A percentile compares a stretch with the other conserved stretches of the same genome.
phyloP scores from a whole-genome alignment of 23 tunicate species.

The Botrylloides violaceus region DNA sequence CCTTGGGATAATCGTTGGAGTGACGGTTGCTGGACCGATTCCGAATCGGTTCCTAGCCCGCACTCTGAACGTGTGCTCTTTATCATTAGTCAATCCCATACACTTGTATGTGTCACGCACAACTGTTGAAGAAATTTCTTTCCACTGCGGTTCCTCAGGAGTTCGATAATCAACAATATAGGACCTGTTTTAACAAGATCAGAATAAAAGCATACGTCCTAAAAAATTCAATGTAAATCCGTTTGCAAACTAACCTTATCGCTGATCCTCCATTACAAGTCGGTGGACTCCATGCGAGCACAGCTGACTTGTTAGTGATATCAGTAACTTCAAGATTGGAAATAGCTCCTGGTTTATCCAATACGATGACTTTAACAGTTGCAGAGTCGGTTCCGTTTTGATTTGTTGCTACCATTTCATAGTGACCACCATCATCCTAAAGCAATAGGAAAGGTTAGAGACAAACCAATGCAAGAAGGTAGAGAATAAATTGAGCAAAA shows the following conservation, averaged over 20 bases:
- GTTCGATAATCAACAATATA: slow-evolving; percentile 84
- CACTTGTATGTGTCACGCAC: slow-evolving; percentile 80
- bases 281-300: slow-evolving; percentile 74
- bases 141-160: slow-evolving; percentile 83
- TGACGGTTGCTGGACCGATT: slow-evolving; percentile 42
- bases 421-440: slow-evolving; percentile 79
- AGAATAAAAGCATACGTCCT: neutral
- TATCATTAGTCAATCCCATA: slow-evolving; percentile 31
- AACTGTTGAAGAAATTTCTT: slow-evolving; percentile 62
- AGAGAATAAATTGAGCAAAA: no score
- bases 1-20: slow-evolving; percentile 35
- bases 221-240: neutral
- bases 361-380: slow-evolving; percentile 50
- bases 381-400: slow-evolving; percentile 41
- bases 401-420: slow-evolving; percentile 73
- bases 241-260: slow-evolving; percentile 25
- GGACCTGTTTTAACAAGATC: no score
- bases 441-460: no score
- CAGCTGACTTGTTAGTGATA: slow-evolving; percentile 37
- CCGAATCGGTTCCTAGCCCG: slow-evolving; percentile 89
- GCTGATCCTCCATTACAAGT: slow-evolving; percentile 66
- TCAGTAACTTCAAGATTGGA: slow-evolving; percentile 32
- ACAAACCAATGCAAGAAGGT: no score
- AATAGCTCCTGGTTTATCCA: slow-evolving; percentile 81
- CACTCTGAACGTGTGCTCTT: slow-evolving; percentile 86